phyloP scores from a whole-genome alignment of 2,797 vertebrate genomes.

The Okamejei kenojei region DNA sequence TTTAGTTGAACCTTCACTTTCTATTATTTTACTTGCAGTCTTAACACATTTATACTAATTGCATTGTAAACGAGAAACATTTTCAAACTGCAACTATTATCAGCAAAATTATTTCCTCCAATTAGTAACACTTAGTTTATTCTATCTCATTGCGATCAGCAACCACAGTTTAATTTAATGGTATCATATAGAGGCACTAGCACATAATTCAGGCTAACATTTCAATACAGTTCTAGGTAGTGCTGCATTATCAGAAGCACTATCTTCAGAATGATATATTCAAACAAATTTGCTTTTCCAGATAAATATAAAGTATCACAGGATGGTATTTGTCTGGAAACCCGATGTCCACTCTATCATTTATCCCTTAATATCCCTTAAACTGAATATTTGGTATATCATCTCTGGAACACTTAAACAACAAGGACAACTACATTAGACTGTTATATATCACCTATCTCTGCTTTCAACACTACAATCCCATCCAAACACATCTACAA shows the following conservation, averaged over 20 bases:
- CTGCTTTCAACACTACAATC: too few species aligned
- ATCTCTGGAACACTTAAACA: neutral
- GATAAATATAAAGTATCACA: neutral
- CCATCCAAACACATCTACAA: too few species aligned
- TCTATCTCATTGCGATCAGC: neutral
- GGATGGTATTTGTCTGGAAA: neutral
- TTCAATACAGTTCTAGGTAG: neutral
- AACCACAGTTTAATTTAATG: neutral
- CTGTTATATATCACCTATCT: too few species aligned
- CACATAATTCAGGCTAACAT: neutral
- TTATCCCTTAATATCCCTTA: neutral
- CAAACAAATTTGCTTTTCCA: neutral
- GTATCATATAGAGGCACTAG: neutral
- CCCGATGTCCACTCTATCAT: neutral
- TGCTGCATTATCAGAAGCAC: neutral
- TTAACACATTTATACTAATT: neutral
- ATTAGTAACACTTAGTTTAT: neutral
- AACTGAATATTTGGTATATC: neutral
- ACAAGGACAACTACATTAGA: too few species aligned
- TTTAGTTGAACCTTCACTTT: neutral
- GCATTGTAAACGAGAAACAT: neutral
- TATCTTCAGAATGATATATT: neutral
- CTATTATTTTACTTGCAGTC: neutral
- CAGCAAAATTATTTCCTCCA: neutral
- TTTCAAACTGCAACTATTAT: neutral